These are phyloP conservation scores for Macquaria ambigua DNA, from an alignment of 2,113 vertebrate genomes.

Conservation along the genomic window DNA sequence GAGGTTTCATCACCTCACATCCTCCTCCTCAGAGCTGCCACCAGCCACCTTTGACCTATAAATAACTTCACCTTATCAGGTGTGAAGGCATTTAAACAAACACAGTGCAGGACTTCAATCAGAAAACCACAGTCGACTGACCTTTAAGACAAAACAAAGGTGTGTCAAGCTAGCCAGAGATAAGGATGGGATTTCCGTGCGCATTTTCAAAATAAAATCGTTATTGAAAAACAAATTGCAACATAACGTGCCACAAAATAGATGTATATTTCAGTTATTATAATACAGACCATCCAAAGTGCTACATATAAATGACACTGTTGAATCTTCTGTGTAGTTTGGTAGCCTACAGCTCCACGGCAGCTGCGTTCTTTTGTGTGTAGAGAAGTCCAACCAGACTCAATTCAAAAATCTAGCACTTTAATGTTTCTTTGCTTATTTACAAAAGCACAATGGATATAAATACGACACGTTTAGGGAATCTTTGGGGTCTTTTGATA, in stretches of 20 bases:
- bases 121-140: background rate
- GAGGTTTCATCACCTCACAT: slow-evolving; percentile 10
- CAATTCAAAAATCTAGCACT: background rate
- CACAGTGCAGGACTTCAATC: background rate
- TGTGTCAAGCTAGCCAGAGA: background rate
- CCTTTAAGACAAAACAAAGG: background rate
- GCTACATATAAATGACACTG: background rate
- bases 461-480: background rate
- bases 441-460: too few relatives aligned
- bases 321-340: background rate
- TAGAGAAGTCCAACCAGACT: background rate
- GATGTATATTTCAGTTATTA: background rate
- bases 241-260: background rate
- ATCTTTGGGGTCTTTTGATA: background rate
- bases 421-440: background rate
- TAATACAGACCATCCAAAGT: background rate
- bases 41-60: background rate
- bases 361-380: background rate
- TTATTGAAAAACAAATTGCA: background rate
- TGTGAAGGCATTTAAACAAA: background rate
- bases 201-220: slow-evolving; percentile 4
- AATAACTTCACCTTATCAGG: background rate
- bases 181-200: background rate
- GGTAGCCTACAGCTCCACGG: background rate
- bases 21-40: background rate